These are phyloP conservation scores for Agonopterix alstromeriana DNA, from an alignment of 2,888 invertebrate genomes.

Conservation along the genomic window DNA sequence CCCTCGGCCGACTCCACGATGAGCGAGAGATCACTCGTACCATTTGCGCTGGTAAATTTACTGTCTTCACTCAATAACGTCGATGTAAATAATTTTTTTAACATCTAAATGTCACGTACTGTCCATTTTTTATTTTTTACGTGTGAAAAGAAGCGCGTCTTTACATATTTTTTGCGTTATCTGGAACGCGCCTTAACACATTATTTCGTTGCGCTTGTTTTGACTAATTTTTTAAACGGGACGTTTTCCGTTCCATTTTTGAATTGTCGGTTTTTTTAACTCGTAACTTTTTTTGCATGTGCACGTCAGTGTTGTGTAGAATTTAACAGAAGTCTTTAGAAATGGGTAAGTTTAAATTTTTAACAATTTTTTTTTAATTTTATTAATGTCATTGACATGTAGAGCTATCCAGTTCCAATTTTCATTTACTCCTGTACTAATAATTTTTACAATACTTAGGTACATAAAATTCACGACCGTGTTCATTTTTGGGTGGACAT, in stretches of 20 bases:
- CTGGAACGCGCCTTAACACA: constrained; percentile 7
- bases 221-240: constrained; percentile 2
- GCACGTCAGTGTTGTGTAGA: constrained; percentile 23
- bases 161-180: constrained; percentile 17
- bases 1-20: constrained; percentile 73
- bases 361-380: too few relatives aligned
- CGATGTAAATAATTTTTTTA: constrained; percentile 58
- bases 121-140: constrained; percentile 11
- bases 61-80: constrained; percentile 61
- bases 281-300: constrained; percentile 21
- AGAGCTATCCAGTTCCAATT: too few relatives aligned
- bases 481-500: too few relatives aligned
- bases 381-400: too few relatives aligned
- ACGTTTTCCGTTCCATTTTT: constrained; percentile 1
- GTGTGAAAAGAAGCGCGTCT: constrained; percentile 16
- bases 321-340: constrained; percentile 1
- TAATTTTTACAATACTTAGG: too few relatives aligned
- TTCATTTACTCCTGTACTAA: too few relatives aligned
- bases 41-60: constrained; percentile 74
- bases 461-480: too few relatives aligned
- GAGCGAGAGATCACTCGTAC: constrained; percentile 71
- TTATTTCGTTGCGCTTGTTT: constrained; percentile 3
- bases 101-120: constrained; percentile 12
- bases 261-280: constrained; percentile 4
- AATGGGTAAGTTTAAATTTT: constrained; percentile 19